Percentiles rank a stretch among this genome's conserved stretches.
Evolutionary conservation across 2,797 vertebrate genomes (phyloP).

Genomic region (Pteronotus mesoamericanus): DNA sequence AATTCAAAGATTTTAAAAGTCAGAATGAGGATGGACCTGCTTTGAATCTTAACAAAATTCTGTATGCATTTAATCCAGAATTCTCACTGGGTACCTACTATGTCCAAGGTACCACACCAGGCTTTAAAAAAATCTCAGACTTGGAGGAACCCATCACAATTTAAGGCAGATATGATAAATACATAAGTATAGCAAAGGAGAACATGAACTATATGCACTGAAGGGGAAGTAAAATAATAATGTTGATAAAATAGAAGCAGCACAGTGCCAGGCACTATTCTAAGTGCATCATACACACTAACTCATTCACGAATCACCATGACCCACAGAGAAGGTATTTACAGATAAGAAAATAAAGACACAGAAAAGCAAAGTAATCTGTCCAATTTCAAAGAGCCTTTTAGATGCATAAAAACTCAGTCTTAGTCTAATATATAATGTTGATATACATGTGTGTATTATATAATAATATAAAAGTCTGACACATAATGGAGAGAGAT

Average conservation of each 20-base stretch:
- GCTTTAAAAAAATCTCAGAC: not conserved
- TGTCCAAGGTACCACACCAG: not conserved
- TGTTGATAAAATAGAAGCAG: not conserved
- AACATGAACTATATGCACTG: not conserved
- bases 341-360: not conserved
- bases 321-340: not conserved
- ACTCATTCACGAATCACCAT: not conserved
- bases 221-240: not conserved
- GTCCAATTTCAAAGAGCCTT: not conserved
- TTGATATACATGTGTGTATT: not conserved
- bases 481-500: not conserved
- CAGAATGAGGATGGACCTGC: not conserved
- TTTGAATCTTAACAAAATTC: conserved; percentile 20
- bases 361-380: not conserved
- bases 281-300: not conserved
- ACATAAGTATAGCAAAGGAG: not conserved
- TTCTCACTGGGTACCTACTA: not conserved
- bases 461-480: not conserved
- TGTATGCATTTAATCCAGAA: not conserved
- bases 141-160: not conserved
- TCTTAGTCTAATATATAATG: not conserved
- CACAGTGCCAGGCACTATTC: not conserved
- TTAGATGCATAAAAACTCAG: not conserved
- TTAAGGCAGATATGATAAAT: not conserved
- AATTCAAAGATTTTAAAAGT: not conserved